Percentiles rank a stretch among this genome's conserved stretches.
phyloP scores from a whole-genome alignment of 2,797 vertebrate species.

The Xenops minutus region DNA sequence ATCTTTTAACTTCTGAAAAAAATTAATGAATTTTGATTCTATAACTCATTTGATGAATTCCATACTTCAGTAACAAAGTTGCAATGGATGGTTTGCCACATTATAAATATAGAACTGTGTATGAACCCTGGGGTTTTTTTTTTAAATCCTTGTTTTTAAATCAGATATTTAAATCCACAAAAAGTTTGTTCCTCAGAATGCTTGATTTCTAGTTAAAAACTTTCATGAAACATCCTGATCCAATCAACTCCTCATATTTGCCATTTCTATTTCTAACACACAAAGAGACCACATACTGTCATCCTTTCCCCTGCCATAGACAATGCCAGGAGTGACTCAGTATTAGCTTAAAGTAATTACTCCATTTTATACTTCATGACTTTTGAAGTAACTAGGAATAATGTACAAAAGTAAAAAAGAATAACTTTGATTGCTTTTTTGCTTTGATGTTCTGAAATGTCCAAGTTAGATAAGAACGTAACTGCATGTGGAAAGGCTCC shows the following conservation, averaged over 20 bases:
- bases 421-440: not conserved
- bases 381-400: not conserved
- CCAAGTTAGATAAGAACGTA: conserved; percentile 2
- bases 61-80: not conserved
- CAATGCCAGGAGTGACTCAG: not conserved
- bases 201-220: not conserved
- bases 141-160: not conserved
- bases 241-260: conserved; percentile 43
- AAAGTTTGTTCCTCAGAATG: not conserved
- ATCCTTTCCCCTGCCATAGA: not conserved
- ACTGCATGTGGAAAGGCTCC: not conserved
- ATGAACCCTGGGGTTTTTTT: not conserved
- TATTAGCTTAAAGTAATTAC: not conserved
- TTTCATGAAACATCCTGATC: conserved; percentile 10
- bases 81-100: not conserved
- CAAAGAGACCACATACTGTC: not conserved
- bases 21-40: not conserved
- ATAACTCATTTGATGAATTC: not conserved
- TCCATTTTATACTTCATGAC: not conserved
- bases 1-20: not conserved
- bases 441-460: conserved; percentile 5
- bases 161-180: not conserved
- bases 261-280: conserved; percentile 13
- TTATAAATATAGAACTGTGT: not conserved
- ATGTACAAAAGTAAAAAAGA: not conserved